phyloP scores from a whole-genome alignment of 2,797 vertebrate genomes.

The Kryptopterus vitreolus region DNA sequence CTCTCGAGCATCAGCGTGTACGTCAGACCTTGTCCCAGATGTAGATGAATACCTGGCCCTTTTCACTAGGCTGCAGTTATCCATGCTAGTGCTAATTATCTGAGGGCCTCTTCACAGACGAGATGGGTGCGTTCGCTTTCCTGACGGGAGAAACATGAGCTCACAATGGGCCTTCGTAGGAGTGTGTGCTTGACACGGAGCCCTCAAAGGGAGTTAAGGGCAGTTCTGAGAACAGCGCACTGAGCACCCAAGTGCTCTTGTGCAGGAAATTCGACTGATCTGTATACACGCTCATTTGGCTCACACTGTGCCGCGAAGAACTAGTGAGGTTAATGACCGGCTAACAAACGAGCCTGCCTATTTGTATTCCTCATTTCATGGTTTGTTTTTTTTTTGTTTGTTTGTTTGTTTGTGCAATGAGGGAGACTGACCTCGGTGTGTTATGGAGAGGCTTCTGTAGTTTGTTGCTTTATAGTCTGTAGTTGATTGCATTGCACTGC shows the following conservation, averaged over 20 bases:
- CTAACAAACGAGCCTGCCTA: constrained; percentile 8
- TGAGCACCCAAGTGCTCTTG: constrained; percentile 30
- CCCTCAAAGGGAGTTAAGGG: constrained; percentile 30
- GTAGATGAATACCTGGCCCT: constrained; percentile 22
- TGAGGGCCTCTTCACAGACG: constrained; percentile 55
- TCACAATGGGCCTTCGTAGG: constrained; percentile 33
- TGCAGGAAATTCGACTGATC: constrained; percentile 20
- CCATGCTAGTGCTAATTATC: constrained; percentile 52
- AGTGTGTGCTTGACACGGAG: constrained; percentile 38
- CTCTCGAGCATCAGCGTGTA: constrained; percentile 27
- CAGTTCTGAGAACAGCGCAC: constrained; percentile 36
- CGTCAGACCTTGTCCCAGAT: constrained; percentile 31
- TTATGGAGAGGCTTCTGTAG: background rate
- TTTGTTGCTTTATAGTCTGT: background rate
- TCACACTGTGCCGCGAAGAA: constrained; percentile 31
- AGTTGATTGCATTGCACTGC: background rate
- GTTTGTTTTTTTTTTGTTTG: too few species aligned
- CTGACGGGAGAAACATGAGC: constrained; percentile 42
- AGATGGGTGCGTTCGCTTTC: constrained; percentile 29
- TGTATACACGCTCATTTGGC: background rate
- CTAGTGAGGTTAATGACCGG: constrained; percentile 18
- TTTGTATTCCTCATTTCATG: background rate
- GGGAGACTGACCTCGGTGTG: background rate
- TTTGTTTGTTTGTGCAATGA: background rate
- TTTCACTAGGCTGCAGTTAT: constrained; percentile 35